Percentiles rank a stretch among this genome's conserved stretches.
Evolutionary conservation across 2,797 vertebrate genomes (phyloP).

Genomic region (Danionella dracula): DNA sequence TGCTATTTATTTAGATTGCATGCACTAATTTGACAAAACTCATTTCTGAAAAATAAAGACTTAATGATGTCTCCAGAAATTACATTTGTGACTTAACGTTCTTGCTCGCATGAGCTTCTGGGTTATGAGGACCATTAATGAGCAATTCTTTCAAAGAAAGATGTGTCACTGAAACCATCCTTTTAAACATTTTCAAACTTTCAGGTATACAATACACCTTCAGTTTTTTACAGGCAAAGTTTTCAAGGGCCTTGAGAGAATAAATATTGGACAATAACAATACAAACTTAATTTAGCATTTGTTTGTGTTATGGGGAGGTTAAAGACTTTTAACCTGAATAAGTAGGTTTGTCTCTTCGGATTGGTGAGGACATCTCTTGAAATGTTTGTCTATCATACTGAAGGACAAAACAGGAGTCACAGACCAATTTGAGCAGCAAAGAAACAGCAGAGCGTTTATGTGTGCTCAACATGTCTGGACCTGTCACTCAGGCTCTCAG

Average conservation of each 20-base stretch:
- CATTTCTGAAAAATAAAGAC: constrained; percentile 7
- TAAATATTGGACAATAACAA: background rate
- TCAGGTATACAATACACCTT: background rate
- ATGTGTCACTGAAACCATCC: background rate
- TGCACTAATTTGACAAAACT: constrained; percentile 34
- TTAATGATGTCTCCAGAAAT: constrained; percentile 30
- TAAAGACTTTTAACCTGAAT: background rate
- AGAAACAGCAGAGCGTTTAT: too few relatives aligned
- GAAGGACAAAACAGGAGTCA: background rate
- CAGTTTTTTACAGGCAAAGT: constrained; percentile 5
- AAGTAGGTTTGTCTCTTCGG: background rate
- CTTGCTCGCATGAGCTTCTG: too few relatives aligned
- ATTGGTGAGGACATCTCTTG: constrained; percentile 5
- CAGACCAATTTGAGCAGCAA: background rate
- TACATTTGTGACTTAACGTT: constrained; percentile 16
- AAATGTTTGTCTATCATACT: background rate
- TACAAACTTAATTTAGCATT: too few relatives aligned
- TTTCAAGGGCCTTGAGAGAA: constrained; percentile 5
- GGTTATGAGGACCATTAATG: constrained; percentile 25
- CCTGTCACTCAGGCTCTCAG: background rate
- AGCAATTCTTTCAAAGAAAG: constrained; percentile 9
- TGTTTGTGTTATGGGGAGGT: too few relatives aligned
- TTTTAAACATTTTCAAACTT: constrained; percentile 1
- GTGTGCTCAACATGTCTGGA: background rate
- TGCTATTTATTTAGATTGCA: constrained; percentile 26